Evolutionary conservation across 1,140 invertebrate genomes (phyloP), one percentile per base, ranked within the genome.

Genomic region (Drosophila subpulchrella): DNA sequence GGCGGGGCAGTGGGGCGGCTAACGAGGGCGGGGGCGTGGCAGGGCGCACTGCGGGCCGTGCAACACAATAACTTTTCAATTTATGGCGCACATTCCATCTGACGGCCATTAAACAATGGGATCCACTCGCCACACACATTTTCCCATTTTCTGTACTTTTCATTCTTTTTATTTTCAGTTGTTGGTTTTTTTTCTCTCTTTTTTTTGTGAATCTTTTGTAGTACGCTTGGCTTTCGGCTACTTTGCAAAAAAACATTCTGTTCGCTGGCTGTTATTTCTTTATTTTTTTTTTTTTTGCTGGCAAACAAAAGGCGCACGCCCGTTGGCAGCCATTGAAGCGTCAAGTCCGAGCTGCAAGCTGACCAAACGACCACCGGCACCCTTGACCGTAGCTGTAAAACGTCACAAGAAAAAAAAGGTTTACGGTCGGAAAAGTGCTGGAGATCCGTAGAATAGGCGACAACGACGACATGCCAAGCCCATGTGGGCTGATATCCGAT

Each of bases 31-130:
- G 57, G 66, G 72, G 74, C 12, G 41, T 41, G 39, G 41, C 47
- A 57, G 63, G 50, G 38, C 42, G 20, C 32, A 36, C 42, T 56
- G 32, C 48, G 73, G 74, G 53, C 74, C 75, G 63, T 75, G 82
- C 78, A 78, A 75, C 83, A 88, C 83, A 88, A 88, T 88, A 89
- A 88, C 83, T 88, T 88, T 88, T 88, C 83, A 88, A 88, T 88
- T 88, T 89, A 70, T 89, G 76, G 83, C 84, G 84, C 84, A 88
- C 80, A 88, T 88, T 88, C 84, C 83, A 89, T 81, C 83, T 88
- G 83, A 88, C 79, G 83, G 81, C 83, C 79, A 89, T 88, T 88
- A 88, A 88, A 88, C 83, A 88, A 88, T 88, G 84, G 83, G 39
- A 73, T 62, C 73, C 73, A 53, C 53, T 72, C 65, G 66, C 75